phyloP scores from a whole-genome alignment of 2,797 vertebrate species.

The Oreortyx pictus region DNA sequence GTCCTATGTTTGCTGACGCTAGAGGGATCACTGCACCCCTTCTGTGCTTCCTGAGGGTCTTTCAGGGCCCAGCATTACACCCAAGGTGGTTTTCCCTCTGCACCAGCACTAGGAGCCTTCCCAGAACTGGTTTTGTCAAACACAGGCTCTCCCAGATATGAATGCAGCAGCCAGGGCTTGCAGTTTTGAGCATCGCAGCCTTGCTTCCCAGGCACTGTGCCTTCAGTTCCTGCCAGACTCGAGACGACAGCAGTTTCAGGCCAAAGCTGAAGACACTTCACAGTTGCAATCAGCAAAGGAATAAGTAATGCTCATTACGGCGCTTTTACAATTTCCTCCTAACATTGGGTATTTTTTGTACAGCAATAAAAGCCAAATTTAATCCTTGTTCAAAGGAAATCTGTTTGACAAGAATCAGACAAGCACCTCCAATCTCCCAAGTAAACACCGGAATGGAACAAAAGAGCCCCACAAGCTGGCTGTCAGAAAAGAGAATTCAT shows the following conservation, averaged over 20 bases:
- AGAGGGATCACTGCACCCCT: accelerated
- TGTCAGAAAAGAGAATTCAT: neutral
- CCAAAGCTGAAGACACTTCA: neutral
- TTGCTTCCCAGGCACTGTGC: neutral
- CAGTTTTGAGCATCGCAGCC: neutral
- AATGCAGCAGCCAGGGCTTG: accelerated
- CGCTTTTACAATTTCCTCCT: neutral
- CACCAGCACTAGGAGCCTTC: neutral
- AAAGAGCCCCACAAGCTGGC: neutral
- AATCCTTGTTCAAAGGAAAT: neutral
- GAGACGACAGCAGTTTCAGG: neutral
- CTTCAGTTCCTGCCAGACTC: neutral
- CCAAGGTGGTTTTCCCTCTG: accelerated
- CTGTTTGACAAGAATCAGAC: neutral
- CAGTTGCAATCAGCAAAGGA: neutral
- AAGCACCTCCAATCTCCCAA: neutral
- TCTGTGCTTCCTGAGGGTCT: neutral
- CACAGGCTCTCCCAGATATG: accelerated
- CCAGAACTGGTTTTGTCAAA: accelerated
- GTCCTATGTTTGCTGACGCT: accelerated
- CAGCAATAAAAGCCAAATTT: neutral
- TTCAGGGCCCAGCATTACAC: accelerated
- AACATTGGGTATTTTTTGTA: neutral
- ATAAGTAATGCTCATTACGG: neutral
- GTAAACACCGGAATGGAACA: neutral